phyloP scores from a whole-genome alignment of 2,113 vertebrate species.

The Mugil cephalus region DNA sequence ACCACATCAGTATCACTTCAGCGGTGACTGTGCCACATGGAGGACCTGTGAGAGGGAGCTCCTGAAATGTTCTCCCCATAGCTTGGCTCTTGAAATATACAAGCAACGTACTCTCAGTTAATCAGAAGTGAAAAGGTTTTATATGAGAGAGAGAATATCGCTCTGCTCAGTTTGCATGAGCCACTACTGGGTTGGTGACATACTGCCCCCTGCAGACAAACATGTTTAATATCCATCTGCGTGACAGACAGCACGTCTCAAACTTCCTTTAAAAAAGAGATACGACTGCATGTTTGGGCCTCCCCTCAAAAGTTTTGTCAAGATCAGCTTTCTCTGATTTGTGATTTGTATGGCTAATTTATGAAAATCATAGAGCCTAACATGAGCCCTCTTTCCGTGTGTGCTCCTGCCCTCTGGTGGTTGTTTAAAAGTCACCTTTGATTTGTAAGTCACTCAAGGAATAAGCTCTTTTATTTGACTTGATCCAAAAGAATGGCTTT shows the following conservation, averaged over 20 bases:
- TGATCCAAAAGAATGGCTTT: conserved; percentile 23
- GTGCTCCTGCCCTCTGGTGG: conserved; percentile 72
- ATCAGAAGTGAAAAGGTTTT: conserved; percentile 74
- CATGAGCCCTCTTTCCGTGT: not conserved
- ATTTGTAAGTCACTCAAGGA: not conserved
- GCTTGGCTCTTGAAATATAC: conserved; percentile 61
- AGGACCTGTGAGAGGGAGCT: conserved; percentile 37
- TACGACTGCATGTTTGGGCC: not conserved
- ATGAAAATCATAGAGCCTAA: conserved; percentile 14
- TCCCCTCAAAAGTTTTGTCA: not conserved
- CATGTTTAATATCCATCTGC: not conserved
- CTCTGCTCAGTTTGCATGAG: conserved; percentile 37
- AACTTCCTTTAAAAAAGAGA: not conserved
- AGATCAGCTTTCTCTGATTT: conserved; percentile 18
- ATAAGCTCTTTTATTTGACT: conserved; percentile 3
- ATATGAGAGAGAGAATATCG: conserved; percentile 60
- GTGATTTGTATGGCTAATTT: conserved; percentile 27
- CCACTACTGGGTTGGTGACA: conserved; percentile 29
- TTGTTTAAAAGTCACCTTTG: not conserved
- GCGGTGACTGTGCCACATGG: conserved; percentile 20
- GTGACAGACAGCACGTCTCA: not conserved
- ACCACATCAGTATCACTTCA: conserved; percentile 35
- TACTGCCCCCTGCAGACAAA: conserved; percentile 72
- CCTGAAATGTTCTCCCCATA: conserved; percentile 46
- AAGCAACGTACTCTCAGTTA: conserved; percentile 49